Evolutionary conservation across 30 jellyfish, hydroid and myxozoan species (phyloP).

Genomic region (Haliclystus octoradiatus): DNA sequence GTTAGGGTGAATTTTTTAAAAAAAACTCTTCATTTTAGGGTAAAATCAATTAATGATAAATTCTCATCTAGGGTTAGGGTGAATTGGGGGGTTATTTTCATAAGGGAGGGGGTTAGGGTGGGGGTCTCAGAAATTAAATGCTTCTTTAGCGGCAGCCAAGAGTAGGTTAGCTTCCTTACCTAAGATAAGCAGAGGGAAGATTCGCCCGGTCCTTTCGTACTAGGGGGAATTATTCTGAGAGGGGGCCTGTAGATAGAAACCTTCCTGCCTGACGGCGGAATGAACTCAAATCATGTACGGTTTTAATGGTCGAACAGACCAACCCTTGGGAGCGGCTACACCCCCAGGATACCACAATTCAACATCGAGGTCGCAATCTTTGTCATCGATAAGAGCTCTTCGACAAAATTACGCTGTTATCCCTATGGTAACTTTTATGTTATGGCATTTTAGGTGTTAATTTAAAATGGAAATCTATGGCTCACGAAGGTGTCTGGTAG

Average conservation of each 20-base stretch:
- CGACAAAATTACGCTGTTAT: constrained; percentile 49
- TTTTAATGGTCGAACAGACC: constrained; percentile 82
- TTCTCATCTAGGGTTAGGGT: too few relatives aligned
- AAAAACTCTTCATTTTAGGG: too few relatives aligned
- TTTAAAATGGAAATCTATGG: constrained; percentile 25
- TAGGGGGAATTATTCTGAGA: constrained; percentile 4
- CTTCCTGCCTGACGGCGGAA: constrained; percentile 84
- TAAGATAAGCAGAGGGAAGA: too few relatives aligned
- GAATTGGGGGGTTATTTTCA: too few relatives aligned
- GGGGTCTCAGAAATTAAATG: too few relatives aligned
- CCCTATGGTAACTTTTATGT: constrained; percentile 58
- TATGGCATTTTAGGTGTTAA: neutral
- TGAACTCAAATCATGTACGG: constrained; percentile 72
- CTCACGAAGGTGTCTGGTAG: constrained; percentile 19
- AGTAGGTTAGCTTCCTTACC: too few relatives aligned
- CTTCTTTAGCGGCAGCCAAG: too few relatives aligned
- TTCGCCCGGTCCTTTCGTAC: constrained; percentile 80
- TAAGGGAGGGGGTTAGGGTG: too few relatives aligned
- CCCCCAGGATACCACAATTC: constrained; percentile 46
- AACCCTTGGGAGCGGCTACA: constrained; percentile 56
- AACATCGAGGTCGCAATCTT: constrained; percentile 69
- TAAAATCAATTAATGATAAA: too few relatives aligned
- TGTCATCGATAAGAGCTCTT: constrained; percentile 45
- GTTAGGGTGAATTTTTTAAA: too few relatives aligned
- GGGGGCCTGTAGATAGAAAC: constrained; percentile 51